A percentile compares a stretch with the other conserved stretches of the same genome.
phyloP scores from a whole-genome alignment of 2,888 invertebrate genomes.

The Aromia moschata region DNA sequence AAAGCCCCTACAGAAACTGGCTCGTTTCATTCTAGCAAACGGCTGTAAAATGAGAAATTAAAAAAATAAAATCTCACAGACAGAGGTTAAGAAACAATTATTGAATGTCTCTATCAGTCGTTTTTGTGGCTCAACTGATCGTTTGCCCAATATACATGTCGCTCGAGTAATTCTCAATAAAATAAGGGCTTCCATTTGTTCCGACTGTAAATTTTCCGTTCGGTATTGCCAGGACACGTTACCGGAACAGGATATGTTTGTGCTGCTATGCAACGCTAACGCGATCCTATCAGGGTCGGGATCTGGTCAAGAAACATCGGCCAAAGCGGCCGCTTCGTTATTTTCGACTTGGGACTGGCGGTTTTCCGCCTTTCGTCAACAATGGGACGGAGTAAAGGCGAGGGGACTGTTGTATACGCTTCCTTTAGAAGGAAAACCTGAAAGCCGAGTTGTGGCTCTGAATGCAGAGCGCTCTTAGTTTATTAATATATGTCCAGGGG shows the following conservation, averaged over 20 bases:
- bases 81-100: no score
- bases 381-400: neutral
- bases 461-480: neutral
- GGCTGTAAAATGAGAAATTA: no score
- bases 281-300: conserved; percentile 17
- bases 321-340: conserved; percentile 8
- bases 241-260: conserved; percentile 19
- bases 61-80: no score
- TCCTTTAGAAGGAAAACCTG: neutral
- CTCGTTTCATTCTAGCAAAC: no score
- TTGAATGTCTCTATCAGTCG: no score
- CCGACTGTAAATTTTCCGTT: conserved; percentile 15
- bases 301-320: conserved; percentile 14
- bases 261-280: conserved; percentile 14
- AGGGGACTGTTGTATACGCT: neutral
- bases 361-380: conserved; percentile 2
- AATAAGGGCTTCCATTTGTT: conserved; percentile 16
- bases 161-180: conserved; percentile 14
- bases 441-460: neutral
- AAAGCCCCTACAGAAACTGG: no score
- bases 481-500: neutral
- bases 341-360: conserved; percentile 12
- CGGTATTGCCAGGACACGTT: conserved; percentile 18
- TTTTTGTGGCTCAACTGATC: no score
- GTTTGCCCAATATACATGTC: neutral